A percentile compares a stretch with the other conserved stretches of the same genome.
Evolutionary conservation across 2,797 vertebrate species (phyloP).

Genomic region (Sibirionetta formosa): DNA sequence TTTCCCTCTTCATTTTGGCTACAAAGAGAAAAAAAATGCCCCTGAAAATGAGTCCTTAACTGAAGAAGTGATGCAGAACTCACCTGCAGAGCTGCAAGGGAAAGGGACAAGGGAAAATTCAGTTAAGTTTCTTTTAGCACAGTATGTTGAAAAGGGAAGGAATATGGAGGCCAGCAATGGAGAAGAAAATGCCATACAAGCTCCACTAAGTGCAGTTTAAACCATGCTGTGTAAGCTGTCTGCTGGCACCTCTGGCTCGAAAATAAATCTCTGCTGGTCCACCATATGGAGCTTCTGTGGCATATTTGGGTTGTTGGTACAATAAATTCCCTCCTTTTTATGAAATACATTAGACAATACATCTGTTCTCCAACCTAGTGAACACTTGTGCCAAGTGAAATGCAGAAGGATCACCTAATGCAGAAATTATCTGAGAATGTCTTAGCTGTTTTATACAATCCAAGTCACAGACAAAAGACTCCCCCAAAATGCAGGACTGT

Average conservation of each 20-base stretch:
- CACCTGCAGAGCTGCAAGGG: not conserved
- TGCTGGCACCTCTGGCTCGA: not conserved
- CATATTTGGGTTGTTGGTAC: not conserved
- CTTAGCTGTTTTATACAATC: not conserved
- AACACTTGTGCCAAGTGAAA: not conserved
- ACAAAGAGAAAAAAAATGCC: not conserved
- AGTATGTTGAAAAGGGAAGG: not conserved
- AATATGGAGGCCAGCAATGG: not conserved
- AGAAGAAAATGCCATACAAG: accelerated
- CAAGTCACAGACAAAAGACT: not conserved
- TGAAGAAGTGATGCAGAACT: not conserved
- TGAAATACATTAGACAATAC: not conserved
- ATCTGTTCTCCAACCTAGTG: not conserved
- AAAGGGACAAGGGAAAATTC: not conserved
- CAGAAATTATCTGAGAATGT: not conserved
- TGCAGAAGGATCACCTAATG: not conserved
- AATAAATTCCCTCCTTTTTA: not conserved
- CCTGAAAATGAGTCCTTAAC: not conserved
- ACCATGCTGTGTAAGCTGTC: not conserved
- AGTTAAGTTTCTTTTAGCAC: not conserved
- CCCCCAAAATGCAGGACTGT: accelerated
- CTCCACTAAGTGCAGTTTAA: not conserved
- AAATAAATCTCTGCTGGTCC: not conserved
- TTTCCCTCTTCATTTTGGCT: not conserved
- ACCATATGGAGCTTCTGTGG: not conserved